Conservation (phyloP, 2,888 invertebrate species). For the Hedychridium roseum region DNA sequence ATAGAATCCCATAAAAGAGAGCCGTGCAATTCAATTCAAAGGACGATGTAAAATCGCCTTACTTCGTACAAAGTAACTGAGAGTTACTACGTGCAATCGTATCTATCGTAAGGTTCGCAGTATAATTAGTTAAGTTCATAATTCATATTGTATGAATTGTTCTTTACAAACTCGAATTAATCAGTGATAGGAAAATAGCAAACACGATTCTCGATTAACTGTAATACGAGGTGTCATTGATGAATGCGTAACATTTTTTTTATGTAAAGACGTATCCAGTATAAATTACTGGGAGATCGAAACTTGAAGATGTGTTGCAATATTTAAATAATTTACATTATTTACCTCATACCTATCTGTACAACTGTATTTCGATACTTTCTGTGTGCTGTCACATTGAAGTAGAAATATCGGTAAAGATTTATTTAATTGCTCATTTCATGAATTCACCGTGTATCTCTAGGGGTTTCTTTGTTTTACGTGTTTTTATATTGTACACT, state of each 20-base stretch:
- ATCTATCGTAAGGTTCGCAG: no score
- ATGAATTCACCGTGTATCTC: no score
- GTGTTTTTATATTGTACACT: no score
- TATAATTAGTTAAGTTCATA: neutral
- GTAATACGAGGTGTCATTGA: neutral
- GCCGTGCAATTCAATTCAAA: conserved; percentile 32
- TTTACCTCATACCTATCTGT: no score
- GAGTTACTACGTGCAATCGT: conserved; percentile 2
- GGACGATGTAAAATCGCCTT: conserved; percentile 32
- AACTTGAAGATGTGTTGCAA: no score
- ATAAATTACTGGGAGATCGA: no score
- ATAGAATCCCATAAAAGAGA: conserved; percentile 35
- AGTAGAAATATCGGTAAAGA: no score
- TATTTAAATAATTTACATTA: no score
- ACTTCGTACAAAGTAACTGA: conserved; percentile 32
- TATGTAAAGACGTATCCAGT: neutral
- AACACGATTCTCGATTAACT: conserved; percentile 9
- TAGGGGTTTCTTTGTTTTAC: no score
- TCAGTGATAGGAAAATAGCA: conserved; percentile 12
- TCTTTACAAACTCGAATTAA: neutral
- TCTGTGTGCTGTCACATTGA: no score
- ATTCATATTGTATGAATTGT: conserved; percentile 2
- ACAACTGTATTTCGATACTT: no score
- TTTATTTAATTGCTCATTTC: conserved; percentile 39
- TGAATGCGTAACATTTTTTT: neutral